A percentile compares a stretch with the other conserved stretches of the same genome.
Conservation (phyloP, 1,140 invertebrate genomes). For the Brachionus plicatilis region DNA sequence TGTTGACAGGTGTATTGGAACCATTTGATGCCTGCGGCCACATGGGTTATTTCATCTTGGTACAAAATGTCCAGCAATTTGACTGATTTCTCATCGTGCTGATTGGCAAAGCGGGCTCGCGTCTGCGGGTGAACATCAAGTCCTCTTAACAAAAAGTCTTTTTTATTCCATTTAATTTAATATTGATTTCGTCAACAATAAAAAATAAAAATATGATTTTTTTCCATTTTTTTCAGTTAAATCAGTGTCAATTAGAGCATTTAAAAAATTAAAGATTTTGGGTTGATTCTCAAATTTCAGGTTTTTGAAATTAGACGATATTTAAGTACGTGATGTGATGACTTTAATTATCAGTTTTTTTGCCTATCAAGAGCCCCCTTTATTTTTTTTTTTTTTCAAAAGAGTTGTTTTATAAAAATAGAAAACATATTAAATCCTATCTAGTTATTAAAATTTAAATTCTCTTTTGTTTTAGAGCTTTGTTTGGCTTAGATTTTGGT, state of each 20-base stretch:
- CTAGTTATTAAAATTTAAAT: neutral
- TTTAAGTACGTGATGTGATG: neutral
- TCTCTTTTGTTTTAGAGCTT: neutral
- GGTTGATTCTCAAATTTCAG: neutral
- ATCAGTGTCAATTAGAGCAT: neutral
- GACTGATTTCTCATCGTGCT: conserved; percentile 43
- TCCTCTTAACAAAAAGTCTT: conserved; percentile 24
- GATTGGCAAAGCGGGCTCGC: conserved; percentile 42
- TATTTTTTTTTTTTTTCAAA: neutral
- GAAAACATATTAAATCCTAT: neutral
- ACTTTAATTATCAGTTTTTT: neutral
- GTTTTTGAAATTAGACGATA: neutral
- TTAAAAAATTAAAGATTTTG: neutral
- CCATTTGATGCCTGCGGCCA: conserved; percentile 45
- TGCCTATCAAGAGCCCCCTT: neutral
- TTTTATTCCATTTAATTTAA: no score
- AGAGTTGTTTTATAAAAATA: neutral
- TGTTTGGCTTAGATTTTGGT: neutral
- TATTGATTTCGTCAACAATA: no score
- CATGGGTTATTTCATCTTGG: conserved; percentile 45
- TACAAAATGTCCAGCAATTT: conserved; percentile 44
- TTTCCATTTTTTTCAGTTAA: neutral
- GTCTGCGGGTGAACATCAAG: conserved; percentile 45
- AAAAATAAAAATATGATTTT: neutral
- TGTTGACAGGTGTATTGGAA: conserved; percentile 44